Evolutionary conservation across 1,140 invertebrate species (phyloP).

Genomic region (Oncopodura yosiiana): DNA sequence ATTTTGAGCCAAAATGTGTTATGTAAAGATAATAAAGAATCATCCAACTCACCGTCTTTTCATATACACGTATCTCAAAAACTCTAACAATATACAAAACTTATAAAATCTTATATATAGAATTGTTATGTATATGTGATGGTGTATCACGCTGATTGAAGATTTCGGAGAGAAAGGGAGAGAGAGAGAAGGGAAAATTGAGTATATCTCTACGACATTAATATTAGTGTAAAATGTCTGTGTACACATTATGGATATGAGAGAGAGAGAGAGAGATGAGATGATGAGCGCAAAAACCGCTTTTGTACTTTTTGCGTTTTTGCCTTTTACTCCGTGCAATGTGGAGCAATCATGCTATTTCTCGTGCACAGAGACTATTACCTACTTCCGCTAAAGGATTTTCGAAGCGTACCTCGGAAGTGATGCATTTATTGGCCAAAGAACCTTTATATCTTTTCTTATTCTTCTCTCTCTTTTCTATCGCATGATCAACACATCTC

Average conservation of each 20-base stretch:
- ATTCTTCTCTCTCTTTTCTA: constrained; percentile 17
- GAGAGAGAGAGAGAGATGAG: constrained; percentile 9
- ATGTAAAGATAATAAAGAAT: too few relatives aligned
- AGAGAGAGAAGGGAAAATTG: constrained; percentile 4
- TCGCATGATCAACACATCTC: constrained; percentile 30
- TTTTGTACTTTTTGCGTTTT: constrained; percentile 28
- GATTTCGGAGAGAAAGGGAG: constrained; percentile 20
- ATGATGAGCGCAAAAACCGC: constrained; percentile 33
- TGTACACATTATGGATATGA: not conserved
- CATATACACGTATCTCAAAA: too few relatives aligned
- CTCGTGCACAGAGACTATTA: constrained; percentile 34
- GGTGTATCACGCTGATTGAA: constrained; percentile 29
- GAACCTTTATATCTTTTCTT: constrained; percentile 21
- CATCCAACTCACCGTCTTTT: too few relatives aligned
- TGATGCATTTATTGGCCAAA: constrained; percentile 36
- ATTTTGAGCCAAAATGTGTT: too few relatives aligned
- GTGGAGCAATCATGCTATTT: constrained; percentile 35
- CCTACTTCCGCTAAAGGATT: constrained; percentile 34
- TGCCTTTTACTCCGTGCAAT: constrained; percentile 30
- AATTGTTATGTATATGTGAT: constrained; percentile 27
- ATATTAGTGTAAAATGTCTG: not conserved
- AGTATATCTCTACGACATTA: not conserved
- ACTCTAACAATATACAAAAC: too few relatives aligned
- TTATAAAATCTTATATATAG: not conserved
- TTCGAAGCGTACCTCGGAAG: constrained; percentile 36